phyloP scores from a whole-genome alignment of 1,140 invertebrate species.

The Magallana ariakensis region DNA sequence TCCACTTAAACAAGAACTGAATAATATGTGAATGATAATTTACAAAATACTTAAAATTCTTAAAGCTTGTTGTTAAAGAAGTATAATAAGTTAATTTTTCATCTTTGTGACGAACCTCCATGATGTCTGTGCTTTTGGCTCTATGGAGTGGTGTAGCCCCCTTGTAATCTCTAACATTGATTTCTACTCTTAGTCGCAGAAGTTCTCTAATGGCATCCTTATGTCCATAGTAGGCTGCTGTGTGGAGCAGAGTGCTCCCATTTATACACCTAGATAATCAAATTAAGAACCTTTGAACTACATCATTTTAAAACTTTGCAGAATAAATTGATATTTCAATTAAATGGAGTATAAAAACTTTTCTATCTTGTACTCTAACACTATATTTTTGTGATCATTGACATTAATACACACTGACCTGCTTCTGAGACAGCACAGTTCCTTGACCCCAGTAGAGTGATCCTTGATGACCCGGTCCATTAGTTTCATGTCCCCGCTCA shows the following conservation, averaged over 20 bases:
- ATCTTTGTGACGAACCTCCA: constrained; percentile 67
- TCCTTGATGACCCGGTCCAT: constrained; percentile 69
- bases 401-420: constrained; percentile 65
- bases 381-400: too few relatives aligned
- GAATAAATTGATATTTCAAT: too few relatives aligned
- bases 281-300: too few relatives aligned
- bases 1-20: too few relatives aligned
- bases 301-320: neutral
- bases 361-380: too few relatives aligned
- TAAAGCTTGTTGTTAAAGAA: too few relatives aligned
- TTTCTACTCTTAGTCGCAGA: constrained; percentile 77
- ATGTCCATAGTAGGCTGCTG: constrained; percentile 88
- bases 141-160: constrained; percentile 77
- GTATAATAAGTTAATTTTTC: too few relatives aligned
- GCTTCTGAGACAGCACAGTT: constrained; percentile 73
- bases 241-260: constrained; percentile 87
- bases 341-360: too few relatives aligned
- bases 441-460: constrained; percentile 64
- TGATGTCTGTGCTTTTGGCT: constrained; percentile 70
- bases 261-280: constrained; percentile 78
- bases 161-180: constrained; percentile 77
- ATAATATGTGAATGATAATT: too few relatives aligned
- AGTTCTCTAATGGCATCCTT: constrained; percentile 84
- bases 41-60: too few relatives aligned
- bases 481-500: constrained; percentile 72